Evolutionary conservation across 2,888 invertebrate species (phyloP).

Genomic region (Noctua fimbriata): DNA sequence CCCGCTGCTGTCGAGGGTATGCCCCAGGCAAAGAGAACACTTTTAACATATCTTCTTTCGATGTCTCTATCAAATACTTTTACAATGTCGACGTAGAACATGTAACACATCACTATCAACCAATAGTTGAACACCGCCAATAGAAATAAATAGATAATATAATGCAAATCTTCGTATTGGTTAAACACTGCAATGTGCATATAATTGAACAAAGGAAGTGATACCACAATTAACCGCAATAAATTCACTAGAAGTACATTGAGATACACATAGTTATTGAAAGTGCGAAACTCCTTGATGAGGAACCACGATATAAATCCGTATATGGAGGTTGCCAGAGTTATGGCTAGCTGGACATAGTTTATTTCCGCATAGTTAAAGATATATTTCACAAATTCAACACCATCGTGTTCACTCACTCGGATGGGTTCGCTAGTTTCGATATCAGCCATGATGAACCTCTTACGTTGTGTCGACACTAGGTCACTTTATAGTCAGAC

Average conservation of each 20-base stretch:
- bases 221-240: neutral
- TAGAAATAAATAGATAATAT: neutral
- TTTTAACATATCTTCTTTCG: slow-evolving; percentile 27
- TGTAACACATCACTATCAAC: slow-evolving; percentile 42
- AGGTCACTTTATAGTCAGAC: neutral
- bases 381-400: neutral
- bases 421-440: neutral
- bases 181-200: neutral
- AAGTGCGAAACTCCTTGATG: slow-evolving; percentile 32
- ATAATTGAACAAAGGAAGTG: neutral
- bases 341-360: neutral
- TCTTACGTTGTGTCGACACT: neutral
- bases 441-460: neutral
- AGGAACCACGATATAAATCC: slow-evolving; percentile 42
- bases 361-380: neutral
- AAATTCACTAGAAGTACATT: slow-evolving; percentile 22
- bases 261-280: slow-evolving; percentile 39
- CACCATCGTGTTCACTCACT: neutral
- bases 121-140: slow-evolving; percentile 27
- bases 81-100: slow-evolving; percentile 51
- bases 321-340: slow-evolving; percentile 8
- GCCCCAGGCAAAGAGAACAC: slow-evolving; percentile 46
- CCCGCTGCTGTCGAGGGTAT: slow-evolving; percentile 1
- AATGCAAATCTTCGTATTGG: neutral
- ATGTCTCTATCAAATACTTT: slow-evolving; percentile 34